phyloP scores from a whole-genome alignment of 2,797 vertebrate genomes.

The Siniperca undulata region DNA sequence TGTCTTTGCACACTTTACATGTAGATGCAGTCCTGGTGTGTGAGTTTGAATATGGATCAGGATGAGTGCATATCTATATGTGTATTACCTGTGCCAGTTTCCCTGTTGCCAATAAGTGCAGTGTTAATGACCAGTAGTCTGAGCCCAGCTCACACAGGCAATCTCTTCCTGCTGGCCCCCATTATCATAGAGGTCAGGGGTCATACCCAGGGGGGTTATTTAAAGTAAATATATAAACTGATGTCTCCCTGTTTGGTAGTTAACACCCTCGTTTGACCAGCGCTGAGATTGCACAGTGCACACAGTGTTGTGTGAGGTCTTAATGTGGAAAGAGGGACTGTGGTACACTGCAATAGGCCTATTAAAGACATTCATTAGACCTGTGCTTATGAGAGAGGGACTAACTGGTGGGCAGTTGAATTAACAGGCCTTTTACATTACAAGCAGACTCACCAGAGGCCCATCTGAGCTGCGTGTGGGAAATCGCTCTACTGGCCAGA shows the following conservation, averaged over 20 bases:
- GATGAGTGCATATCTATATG: slow-evolving; percentile 31
- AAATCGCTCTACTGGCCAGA: slow-evolving; percentile 65
- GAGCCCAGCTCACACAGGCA: slow-evolving; percentile 77
- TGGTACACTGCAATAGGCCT: slow-evolving; percentile 77
- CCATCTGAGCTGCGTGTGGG: slow-evolving; percentile 64
- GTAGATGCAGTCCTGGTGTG: neutral
- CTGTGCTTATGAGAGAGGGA: slow-evolving; percentile 87
- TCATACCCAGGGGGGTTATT: slow-evolving; percentile 87
- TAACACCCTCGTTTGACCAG: slow-evolving; percentile 87
- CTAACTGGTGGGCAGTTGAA: slow-evolving; percentile 86
- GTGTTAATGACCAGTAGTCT: slow-evolving; percentile 83
- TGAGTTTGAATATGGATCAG: slow-evolving; percentile 43
- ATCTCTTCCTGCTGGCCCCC: slow-evolving; percentile 82
- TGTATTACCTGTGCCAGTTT: slow-evolving; percentile 63
- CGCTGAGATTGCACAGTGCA: slow-evolving; percentile 85
- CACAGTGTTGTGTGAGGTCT: slow-evolving; percentile 75
- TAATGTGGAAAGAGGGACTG: slow-evolving; percentile 82
- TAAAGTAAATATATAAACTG: slow-evolving; percentile 90
- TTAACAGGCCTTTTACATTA: slow-evolving; percentile 84
- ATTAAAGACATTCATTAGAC: slow-evolving; percentile 91
- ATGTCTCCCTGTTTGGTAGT: slow-evolving; percentile 87
- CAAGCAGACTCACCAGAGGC: slow-evolving; percentile 78
- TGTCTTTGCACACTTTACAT: slow-evolving; percentile 13
- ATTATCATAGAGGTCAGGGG: slow-evolving; percentile 86
- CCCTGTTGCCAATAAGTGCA: slow-evolving; percentile 80